Base-by-base conservation (phyloP, 2,888 invertebrate species). In the Nemotelus nigrinus region DNA sequence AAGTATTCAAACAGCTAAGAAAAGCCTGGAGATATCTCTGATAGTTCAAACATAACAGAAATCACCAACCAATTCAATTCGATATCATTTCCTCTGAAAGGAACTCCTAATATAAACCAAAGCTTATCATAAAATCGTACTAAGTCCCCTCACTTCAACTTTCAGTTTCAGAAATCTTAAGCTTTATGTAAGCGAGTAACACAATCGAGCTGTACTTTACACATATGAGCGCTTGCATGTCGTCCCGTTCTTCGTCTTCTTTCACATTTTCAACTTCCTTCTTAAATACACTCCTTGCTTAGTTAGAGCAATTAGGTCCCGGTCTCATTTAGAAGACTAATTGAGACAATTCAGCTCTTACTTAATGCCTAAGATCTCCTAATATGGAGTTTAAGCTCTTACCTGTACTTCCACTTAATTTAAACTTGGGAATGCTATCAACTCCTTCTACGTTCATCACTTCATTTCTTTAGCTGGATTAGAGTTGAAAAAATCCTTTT, bases 281-380 rank as follows among this genome's bases (percentile, higher is more conserved):
- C 63, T 63, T 39, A 41, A 5, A 63, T 7, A 43, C 1, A 10
- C 53, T 53, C 7, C 53, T 68, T 77, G 47, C 65, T 72, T 78
- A 79, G 79, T 78, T 78, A 64, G 50, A 60, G 76, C 79, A 79
- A 79, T 79, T 79, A 79, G 75, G 71, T 57, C 50, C 44, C 47
- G 70, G 76, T 79, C 79, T 76, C 76, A 65, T 79, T 44, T 60
- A 78, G 65, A 65, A 76, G 78, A 79, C 77, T 79, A 78, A 78
- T 79, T 78, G 77, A 79, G 76, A 75, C 79, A 79, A 79, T 79
- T 79, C 76, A 68, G 45, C 76, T 78, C 76, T 55, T 53, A 57
- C 68, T 77, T 77, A 77, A 77, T 77, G 67, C 48, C 58, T 75
- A 72, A 72, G 57, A 45, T 64, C 41, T 64, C 43, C 53, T 47